Evolutionary conservation across 1,140 invertebrate genomes (phyloP).

Genomic region (Oreohelix idahoensis): DNA sequence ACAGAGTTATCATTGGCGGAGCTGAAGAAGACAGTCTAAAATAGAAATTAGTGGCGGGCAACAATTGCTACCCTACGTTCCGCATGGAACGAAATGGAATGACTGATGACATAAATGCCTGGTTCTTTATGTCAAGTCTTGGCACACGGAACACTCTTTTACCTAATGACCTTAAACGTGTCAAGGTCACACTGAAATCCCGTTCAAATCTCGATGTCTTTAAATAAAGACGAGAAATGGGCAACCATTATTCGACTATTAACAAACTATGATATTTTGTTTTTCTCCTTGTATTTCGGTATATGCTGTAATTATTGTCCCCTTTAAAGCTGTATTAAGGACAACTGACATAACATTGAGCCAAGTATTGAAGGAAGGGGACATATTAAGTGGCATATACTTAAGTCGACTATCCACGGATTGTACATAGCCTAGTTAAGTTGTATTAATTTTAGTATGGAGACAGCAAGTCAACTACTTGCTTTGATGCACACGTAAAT

Average conservation of each 20-base stretch:
- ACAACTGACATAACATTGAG: neutral
- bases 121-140: too few relatives aligned
- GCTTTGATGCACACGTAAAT: constrained; percentile 47
- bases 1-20: too few relatives aligned
- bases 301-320: neutral
- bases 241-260: constrained; percentile 53
- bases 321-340: constrained; percentile 7
- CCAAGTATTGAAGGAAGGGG: neutral
- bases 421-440: constrained; percentile 42
- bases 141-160: too few relatives aligned
- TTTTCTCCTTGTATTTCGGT: constrained; percentile 35
- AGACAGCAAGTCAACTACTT: constrained; percentile 28
- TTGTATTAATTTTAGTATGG: constrained; percentile 25
- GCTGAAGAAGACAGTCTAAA: too few relatives aligned
- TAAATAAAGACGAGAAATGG: constrained; percentile 50
- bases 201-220: constrained; percentile 48
- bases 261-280: constrained; percentile 52
- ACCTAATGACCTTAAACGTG: neutral
- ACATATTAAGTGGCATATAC: constrained; percentile 6
- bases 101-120: too few relatives aligned
- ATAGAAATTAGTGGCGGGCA: too few relatives aligned
- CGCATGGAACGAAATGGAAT: too few relatives aligned
- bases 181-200: constrained; percentile 37
- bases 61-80: too few relatives aligned
- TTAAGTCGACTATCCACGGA: constrained; percentile 47